Base-by-base conservation (phyloP, 2,113 vertebrate genomes). In the Pedetes capensis region DNA sequence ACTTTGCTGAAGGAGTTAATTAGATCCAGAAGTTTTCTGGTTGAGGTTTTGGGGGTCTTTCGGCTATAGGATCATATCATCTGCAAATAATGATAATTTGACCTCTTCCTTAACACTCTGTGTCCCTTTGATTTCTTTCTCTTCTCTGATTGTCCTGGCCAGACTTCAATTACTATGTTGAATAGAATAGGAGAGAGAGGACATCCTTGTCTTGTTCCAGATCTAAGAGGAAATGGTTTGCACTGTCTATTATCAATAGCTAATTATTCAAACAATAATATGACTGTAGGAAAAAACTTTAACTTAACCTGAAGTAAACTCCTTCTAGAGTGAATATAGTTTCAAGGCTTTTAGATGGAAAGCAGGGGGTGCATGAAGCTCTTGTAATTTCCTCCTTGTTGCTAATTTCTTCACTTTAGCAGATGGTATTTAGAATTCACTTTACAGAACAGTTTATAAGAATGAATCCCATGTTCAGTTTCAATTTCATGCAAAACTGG, bases 401-500 rank as follows among this genome's bases (percentile, higher is more conserved):
- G 74, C 74, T 80, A 71, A 72, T 55, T 44, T 93, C 64, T 79
- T 84, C 63, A 53, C 25, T 68, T 92, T 39, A 74, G 44, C 55
- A 71, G 59, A 72, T 82, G 47, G 53, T 64, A 84, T 55, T 72
- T 90, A 53, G 23, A 89, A 69, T 42, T 93, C 61, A 76, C 91
- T 85, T 91, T 53, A 53, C 22, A 47, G 18, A 59, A 76, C 32
- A 72, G 29, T 85, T 86, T 91, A 25, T 64, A 71, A 86, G 69
- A 86, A 59, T 22, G n/a, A 95, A 89, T 82, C 17, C 32, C 25
- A 81, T 72, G 85, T 95, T 69, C 34, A 72, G n/a, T 87, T 78
- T 66, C 32, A 61, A 14, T 88, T 87, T 69, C 12, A 64, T 25
- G 61, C 14, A 76, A 94, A 90, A 86, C 88, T 72, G 84, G 47